Evolutionary conservation across 2,888 invertebrate genomes (phyloP).

Genomic region (Eupelmus urozonus): DNA sequence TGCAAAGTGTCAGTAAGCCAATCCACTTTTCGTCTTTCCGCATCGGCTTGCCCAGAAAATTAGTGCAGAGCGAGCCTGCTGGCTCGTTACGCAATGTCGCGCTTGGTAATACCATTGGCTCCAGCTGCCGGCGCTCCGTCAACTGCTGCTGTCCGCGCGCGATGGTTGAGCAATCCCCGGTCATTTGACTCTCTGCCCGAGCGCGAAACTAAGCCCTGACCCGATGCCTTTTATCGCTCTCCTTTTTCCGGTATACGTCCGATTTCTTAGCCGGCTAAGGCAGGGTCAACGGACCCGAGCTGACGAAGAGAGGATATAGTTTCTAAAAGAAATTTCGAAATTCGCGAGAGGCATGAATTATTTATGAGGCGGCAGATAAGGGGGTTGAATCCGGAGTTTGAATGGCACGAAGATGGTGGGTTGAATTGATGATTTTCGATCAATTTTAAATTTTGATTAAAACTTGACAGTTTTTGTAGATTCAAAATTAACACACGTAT

Average conservation of each 20-base stretch:
- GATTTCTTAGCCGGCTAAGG: neutral
- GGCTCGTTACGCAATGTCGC: slow-evolving; percentile 31
- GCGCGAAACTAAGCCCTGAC: slow-evolving; percentile 60
- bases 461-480: too few species aligned
- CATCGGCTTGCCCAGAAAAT: neutral
- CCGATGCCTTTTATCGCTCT: slow-evolving; percentile 31
- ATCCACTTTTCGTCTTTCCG: neutral
- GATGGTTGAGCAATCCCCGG: slow-evolving; percentile 52
- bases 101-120: slow-evolving; percentile 9
- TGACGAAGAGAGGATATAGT: too few species aligned
- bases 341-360: too few species aligned
- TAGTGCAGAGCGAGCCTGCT: neutral
- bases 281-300: slow-evolving; percentile 3
- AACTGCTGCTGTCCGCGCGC: too few species aligned
- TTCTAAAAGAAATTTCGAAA: too few species aligned
- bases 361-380: too few species aligned
- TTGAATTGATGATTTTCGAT: too few species aligned
- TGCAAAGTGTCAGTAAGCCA: too few species aligned
- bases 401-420: too few species aligned
- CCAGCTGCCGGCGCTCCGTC: neutral
- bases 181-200: slow-evolving; percentile 54
- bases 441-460: too few species aligned
- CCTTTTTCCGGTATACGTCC: slow-evolving; percentile 8
- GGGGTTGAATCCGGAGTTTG: too few species aligned
- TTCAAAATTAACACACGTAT: too few species aligned